Percentiles rank a stretch among this genome's conserved stretches.
Conservation (phyloP, 2,888 invertebrate species). For the Koerneria pararmatus region DNA sequence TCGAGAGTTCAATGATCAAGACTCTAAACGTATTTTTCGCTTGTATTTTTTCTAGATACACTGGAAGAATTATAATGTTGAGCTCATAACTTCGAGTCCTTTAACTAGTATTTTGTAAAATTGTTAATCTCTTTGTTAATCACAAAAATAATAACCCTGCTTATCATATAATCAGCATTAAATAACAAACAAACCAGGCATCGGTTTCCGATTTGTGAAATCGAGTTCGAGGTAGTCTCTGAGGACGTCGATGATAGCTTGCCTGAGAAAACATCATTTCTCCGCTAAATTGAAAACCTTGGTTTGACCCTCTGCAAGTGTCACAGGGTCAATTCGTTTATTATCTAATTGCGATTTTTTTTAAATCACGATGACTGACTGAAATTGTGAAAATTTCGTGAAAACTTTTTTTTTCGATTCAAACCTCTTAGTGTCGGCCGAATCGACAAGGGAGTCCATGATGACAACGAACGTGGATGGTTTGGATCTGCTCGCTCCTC, state of each 20-base stretch:
- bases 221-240: conserved; percentile 61
- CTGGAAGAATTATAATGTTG: neutral
- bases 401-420: neutral
- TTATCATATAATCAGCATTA: neutral
- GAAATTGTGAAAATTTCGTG: neutral
- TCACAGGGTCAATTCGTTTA: too few species aligned
- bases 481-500: conserved; percentile 62
- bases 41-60: neutral
- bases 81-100: too few species aligned
- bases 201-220: conserved; percentile 61
- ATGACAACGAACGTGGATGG: conserved; percentile 81
- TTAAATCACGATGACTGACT: neutral
- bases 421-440: conserved; percentile 27
- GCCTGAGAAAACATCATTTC: conserved; percentile 6
- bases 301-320: neutral
- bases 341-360: too few species aligned
- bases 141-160: neutral
- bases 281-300: neutral
- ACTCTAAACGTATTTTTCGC: neutral
- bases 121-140: neutral
- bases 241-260: conserved; percentile 29
- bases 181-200: conserved; percentile 15
- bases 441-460: conserved; percentile 77
- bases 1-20: neutral
- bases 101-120: conserved; percentile 10